phyloP scores from a whole-genome alignment of 2,113 vertebrate species.

The Melanerpes aurifrons region DNA sequence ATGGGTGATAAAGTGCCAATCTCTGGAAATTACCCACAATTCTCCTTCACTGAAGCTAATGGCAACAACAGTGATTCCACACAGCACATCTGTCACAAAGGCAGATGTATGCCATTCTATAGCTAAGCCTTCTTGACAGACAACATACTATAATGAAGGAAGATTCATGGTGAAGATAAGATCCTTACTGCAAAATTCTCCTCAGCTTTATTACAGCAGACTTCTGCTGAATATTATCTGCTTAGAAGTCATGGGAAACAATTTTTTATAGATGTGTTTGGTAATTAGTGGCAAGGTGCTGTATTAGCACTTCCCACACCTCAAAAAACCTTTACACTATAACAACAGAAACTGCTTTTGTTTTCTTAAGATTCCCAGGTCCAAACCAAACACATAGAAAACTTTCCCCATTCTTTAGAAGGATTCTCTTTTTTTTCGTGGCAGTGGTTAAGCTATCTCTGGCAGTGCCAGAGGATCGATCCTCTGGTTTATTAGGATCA shows the following conservation, averaged over 20 bases:
- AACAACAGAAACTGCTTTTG: not conserved
- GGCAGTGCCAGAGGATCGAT: not conserved
- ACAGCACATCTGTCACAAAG: not conserved
- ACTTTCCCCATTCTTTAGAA: not conserved
- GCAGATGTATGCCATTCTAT: slow-evolving; percentile 17
- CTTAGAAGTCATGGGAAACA: slow-evolving; percentile 20
- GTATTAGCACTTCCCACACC: not conserved
- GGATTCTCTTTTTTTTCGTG: not conserved
- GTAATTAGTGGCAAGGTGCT: not conserved
- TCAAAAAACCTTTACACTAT: not conserved
- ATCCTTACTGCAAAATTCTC: slow-evolving; percentile 24
- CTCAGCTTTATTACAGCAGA: slow-evolving; percentile 11
- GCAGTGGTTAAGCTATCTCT: not conserved
- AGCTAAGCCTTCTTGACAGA: slow-evolving; percentile 39
- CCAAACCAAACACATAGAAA: not conserved
- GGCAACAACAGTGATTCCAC: not conserved
- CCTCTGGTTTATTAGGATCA: slow-evolving; percentile 14
- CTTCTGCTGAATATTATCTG: slow-evolving; percentile 18
- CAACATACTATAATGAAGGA: slow-evolving; percentile 45
- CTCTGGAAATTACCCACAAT: slow-evolving; percentile 30
- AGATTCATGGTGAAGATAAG: slow-evolving; percentile 50
- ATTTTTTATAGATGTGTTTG: slow-evolving; percentile 1
- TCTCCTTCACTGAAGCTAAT: slow-evolving; percentile 22
- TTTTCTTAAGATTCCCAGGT: not conserved
- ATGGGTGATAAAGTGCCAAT: slow-evolving; percentile 25